Conservation (phyloP, 2,888 invertebrate species). For the Tanaodytes sp. region DNA sequence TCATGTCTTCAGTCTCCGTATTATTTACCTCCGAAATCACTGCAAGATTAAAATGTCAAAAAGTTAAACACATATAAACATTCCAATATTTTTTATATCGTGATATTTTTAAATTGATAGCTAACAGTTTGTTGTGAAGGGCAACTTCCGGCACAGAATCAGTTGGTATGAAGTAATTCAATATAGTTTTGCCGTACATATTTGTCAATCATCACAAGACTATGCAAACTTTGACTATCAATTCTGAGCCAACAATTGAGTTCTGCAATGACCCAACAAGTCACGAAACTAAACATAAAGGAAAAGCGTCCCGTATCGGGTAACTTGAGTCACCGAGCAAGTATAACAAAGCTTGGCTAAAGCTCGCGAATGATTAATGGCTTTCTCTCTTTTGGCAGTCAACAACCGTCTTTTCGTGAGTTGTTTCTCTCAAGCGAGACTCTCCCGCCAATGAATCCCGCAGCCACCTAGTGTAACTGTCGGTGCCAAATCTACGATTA, state of each 20-base stretch:
- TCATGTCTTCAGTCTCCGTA: constrained; percentile 77
- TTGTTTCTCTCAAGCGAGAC: constrained; percentile 41
- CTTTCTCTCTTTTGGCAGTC: constrained; percentile 56
- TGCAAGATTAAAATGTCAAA: too few species aligned
- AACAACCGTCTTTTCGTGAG: constrained; percentile 57
- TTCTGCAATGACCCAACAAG: constrained; percentile 49
- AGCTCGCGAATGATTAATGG: constrained; percentile 61
- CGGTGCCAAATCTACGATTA: constrained; percentile 52
- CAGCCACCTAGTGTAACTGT: constrained; percentile 45
- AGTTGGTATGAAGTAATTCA: too few species aligned
- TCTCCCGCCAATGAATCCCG: constrained; percentile 38
- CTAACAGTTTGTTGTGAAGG: too few species aligned
- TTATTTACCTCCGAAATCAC: constrained; percentile 76
- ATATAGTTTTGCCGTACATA: constrained; percentile 36
- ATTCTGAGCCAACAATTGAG: constrained; percentile 57
- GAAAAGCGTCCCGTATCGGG: constrained; percentile 40
- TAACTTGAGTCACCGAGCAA: constrained; percentile 52
- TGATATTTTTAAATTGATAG: too few species aligned
- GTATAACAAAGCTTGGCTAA: constrained; percentile 56
- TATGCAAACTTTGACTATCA: constrained; percentile 56
- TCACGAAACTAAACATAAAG: constrained; percentile 38
- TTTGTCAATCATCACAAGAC: constrained; percentile 29
- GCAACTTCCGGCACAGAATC: too few species aligned
- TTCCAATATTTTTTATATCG: too few species aligned
- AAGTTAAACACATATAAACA: too few species aligned